Conservation (phyloP, 1,140 invertebrate species). For the Anagrus nilaparvatae region DNA sequence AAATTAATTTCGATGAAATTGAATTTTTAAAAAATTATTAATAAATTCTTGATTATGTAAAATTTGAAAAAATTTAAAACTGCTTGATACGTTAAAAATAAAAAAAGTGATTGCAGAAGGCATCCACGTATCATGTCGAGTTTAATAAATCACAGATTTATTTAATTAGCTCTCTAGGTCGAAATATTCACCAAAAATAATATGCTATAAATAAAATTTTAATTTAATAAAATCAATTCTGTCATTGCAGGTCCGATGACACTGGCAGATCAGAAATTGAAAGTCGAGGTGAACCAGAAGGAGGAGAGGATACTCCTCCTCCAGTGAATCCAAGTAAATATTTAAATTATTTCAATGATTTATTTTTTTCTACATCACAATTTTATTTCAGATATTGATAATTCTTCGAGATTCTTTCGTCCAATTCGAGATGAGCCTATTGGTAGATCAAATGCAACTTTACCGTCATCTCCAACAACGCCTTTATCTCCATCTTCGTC, state of each 20-base stretch:
- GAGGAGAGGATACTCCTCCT: slow-evolving; percentile 35
- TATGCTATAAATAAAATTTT: too few relatives aligned
- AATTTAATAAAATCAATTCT: too few relatives aligned
- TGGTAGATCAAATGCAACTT: slow-evolving; percentile 16
- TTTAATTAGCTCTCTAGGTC: too few relatives aligned
- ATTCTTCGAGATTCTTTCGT: slow-evolving; percentile 27
- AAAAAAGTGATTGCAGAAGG: too few relatives aligned
- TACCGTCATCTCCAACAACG: slow-evolving; percentile 27
- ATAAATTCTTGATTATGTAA: too few relatives aligned
- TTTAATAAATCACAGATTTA: too few relatives aligned
- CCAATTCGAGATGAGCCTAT: slow-evolving; percentile 36
- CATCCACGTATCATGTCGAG: too few relatives aligned
- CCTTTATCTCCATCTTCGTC: slow-evolving; percentile 24
- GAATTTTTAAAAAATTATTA: too few relatives aligned
- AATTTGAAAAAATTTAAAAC: too few relatives aligned
- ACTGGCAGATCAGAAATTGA: slow-evolving; percentile 56
- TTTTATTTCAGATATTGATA: slow-evolving; percentile 18
- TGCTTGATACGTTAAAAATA: too few relatives aligned
- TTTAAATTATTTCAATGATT: not conserved
- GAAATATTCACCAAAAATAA: too few relatives aligned
- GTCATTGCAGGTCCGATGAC: slow-evolving; percentile 64
- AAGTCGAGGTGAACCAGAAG: slow-evolving; percentile 41
- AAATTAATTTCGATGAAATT: too few relatives aligned
- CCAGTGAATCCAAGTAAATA: slow-evolving; percentile 27
- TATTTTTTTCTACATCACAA: slow-evolving; percentile 3